phyloP scores from a whole-genome alignment of 1,140 invertebrate species.

The Dinothrombium tinctorium region DNA sequence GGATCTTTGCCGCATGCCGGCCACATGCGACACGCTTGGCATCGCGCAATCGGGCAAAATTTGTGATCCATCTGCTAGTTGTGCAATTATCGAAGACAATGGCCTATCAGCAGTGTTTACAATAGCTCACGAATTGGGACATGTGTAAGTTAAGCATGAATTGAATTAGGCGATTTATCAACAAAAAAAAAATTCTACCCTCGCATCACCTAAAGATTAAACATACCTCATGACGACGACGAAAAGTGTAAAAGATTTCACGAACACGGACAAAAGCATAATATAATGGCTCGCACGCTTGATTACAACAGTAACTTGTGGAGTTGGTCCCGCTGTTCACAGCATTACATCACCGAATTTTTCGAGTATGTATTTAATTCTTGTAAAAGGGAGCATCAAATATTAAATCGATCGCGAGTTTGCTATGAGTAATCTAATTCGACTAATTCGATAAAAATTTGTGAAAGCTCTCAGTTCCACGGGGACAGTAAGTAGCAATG shows the following conservation, averaged over 20 bases:
- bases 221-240: constrained; percentile 65
- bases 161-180: no score
- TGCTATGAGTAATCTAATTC: no score
- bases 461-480: no score
- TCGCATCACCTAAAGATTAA: constrained; percentile 36
- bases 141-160: no score
- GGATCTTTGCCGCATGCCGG: constrained; percentile 37
- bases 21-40: constrained; percentile 47
- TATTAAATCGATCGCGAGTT: no score
- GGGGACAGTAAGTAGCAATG: no score
- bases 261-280: constrained; percentile 3
- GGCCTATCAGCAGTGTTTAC: constrained; percentile 71
- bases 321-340: constrained; percentile 68
- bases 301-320: constrained; percentile 62
- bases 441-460: no score
- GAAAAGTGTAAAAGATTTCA: constrained; percentile 34
- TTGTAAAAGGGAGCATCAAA: no score
- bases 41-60: constrained; percentile 61
- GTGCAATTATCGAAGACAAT: constrained; percentile 71
- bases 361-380: no score
- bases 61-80: constrained; percentile 45
- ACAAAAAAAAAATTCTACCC: no score
- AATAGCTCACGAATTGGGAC: constrained; percentile 73
- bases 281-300: constrained; percentile 52
- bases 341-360: constrained; percentile 57